Base-by-base conservation (phyloP, 1,140 invertebrate genomes). In the Chrysopa pallens region DNA sequence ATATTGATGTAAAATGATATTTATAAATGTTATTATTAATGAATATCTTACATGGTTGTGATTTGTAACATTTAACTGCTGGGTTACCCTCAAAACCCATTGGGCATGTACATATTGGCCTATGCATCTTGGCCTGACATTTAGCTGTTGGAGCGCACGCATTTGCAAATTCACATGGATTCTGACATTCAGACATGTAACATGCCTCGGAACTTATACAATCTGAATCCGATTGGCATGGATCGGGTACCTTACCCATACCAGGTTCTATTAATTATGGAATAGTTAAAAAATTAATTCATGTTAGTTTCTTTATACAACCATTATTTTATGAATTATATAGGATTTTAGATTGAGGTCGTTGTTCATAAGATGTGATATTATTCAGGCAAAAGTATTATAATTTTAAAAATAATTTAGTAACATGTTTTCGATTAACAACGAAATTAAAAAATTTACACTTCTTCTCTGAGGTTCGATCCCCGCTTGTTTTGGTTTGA, bases 41-140 rank as follows among this genome's bases (percentile, higher is more conserved):
- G 36, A 48, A 14, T 46, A 49, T 56, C 78, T 81, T 80, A 81
- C 78, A 73, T 74, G 72, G 68, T 60, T 72, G 66, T 50, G 68
- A 62, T 51, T 73, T 70, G 58, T 73, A 69, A 69, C 78, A 81
- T 64, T 79, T 78, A 55, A 76, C 61, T 47, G 76, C 73, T 12
- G 80, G 80, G 60, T 84, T 76, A 53, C 81, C 80, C 57, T 83
- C 76, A 54, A 76, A 76, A 53, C 73, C 75, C 49, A 72, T 70
- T 8, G 75, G 75, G 59, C 76, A 80, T 49, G 74, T 79, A 64
- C 80, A 85, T 59, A 83, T 78, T 4, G 80, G 80, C 48, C 80
- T 70, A 62, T 80, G 78, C 58, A 75, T 75, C 63, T 78, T 72
- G 35, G 74, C 74, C 50, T 76, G 71, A 56, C 80, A 84, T 54